These are phyloP conservation scores for Scaptomyza parva DNA, from an alignment of 2,888 invertebrate genomes.

Conservation along the genomic window DNA sequence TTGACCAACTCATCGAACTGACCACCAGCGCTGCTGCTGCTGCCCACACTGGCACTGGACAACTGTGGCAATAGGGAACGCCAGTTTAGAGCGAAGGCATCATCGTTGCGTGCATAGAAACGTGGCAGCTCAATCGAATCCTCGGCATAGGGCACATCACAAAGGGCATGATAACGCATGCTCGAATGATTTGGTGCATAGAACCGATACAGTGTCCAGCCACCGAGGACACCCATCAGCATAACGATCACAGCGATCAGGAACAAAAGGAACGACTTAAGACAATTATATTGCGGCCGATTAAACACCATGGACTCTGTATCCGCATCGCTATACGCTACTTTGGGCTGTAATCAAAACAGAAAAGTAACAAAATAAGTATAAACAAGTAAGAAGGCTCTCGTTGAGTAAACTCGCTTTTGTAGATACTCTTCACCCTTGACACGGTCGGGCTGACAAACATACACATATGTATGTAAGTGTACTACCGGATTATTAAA, in stretches of 20 bases:
- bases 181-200: constrained; percentile 88
- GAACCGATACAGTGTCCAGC: constrained; percentile 91
- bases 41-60: constrained; percentile 30
- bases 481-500: no score
- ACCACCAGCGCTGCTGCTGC: constrained; percentile 24
- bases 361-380: background rate
- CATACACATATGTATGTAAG: no score
- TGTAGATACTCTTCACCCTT: no score
- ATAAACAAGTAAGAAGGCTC: no score
- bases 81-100: constrained; percentile 81
- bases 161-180: constrained; percentile 83
- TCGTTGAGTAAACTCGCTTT: no score
- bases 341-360: constrained; percentile 55
- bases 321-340: constrained; percentile 80
- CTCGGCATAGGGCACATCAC: constrained; percentile 83
- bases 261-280: constrained; percentile 88
- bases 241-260: constrained; percentile 89
- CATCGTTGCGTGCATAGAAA: constrained; percentile 77
- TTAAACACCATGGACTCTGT: constrained; percentile 84
- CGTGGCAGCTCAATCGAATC: constrained; percentile 75
- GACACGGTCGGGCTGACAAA: no score
- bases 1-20: constrained; percentile 63
- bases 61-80: constrained; percentile 69
- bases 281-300: constrained; percentile 86
- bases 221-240: constrained; percentile 89